Base-by-base conservation (phyloP, 2,888 invertebrate species). In the Troglohyphantes excavatus region DNA sequence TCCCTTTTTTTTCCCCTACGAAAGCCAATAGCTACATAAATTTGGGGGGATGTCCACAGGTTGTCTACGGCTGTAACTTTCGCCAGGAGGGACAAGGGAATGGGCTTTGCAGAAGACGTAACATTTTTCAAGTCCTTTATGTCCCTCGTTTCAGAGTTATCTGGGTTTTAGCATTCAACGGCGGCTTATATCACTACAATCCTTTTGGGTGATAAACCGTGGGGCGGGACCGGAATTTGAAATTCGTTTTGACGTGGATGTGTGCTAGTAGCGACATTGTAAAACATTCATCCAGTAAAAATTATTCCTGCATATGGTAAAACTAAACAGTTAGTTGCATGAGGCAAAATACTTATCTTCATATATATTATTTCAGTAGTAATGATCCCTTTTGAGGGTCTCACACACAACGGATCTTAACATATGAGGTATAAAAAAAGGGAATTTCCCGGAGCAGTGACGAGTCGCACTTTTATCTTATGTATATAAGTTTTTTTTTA, bases 21-120 rank as follows among this genome's bases (percentile, higher is more conserved):
- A 81, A 81, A 81, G 83, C 83, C 78, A 43, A 86, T 86, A 68
- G 76, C 61, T 65, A 68, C 85, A 86, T 86, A 86, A 86, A 86
- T 86, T 86, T 70, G 26, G 76, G 33, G 43, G 46, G 78, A 72
- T 86, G 85, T 86, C 85, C 85, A 86, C 85, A 86, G 85, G 85
- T 86, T 86, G 85, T 70, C 68, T 70, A 11, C 13, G 85, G 67
- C 72, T 78, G 68, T 78, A 78, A 75, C 75, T 75, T 84, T 67
- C 65, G 65, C 73, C 61, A 39, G 43, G 39, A 33, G 63, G 46
- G 65, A 63, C 46, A 61, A 73, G 21, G 29, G 21, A 65, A 73
- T 73, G 33, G 21, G 76, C 67, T 67, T 68, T 61, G 68, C 68
- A 46, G 61, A 39, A 59, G 61, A 26, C 43, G 53, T 63, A 59